Conservation (phyloP, 1,140 invertebrate genomes). For the Micrasema longulum region DNA sequence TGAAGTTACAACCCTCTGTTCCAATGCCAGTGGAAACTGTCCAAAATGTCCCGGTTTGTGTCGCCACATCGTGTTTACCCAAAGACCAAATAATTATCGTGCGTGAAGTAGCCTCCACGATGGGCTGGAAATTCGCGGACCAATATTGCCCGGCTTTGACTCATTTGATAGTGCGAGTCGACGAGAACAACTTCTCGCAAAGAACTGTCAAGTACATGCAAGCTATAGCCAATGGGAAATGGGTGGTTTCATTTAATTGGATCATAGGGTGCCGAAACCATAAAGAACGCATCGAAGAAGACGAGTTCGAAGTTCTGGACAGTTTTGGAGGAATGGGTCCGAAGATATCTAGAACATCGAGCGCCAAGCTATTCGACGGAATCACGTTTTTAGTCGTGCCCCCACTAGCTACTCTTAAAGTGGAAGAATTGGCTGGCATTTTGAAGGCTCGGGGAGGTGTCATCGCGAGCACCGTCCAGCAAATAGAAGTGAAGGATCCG, state of each 20-base stretch:
- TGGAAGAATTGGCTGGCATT: constrained; percentile 56
- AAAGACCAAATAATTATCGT: constrained; percentile 55
- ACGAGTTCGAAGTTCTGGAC: constrained; percentile 60
- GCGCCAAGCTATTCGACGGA: constrained; percentile 59
- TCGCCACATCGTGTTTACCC: constrained; percentile 61
- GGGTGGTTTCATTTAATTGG: constrained; percentile 62
- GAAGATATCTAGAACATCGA: constrained; percentile 57
- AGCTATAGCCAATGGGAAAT: constrained; percentile 60
- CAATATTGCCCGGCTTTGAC: constrained; percentile 61
- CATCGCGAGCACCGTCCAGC: not conserved
- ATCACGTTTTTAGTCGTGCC: constrained; percentile 61
- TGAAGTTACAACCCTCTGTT: not conserved
- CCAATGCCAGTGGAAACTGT: not conserved
- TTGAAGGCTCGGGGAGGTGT: constrained; percentile 6
- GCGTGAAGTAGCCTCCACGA: constrained; percentile 56
- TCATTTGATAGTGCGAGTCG: constrained; percentile 63
- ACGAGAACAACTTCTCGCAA: constrained; percentile 62
- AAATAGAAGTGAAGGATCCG: constrained; percentile 17
- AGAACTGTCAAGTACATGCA: constrained; percentile 65
- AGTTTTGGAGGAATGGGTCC: constrained; percentile 60
- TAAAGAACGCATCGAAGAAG: constrained; percentile 57
- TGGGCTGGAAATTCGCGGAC: constrained; percentile 59
- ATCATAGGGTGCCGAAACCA: constrained; percentile 54
- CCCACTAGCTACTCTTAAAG: constrained; percentile 59
- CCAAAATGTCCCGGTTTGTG: constrained; percentile 39